A percentile compares a stretch with the other conserved stretches of the same genome.
phyloP scores from a whole-genome alignment of 1,140 invertebrate genomes.

The Drosophila setifemur region DNA sequence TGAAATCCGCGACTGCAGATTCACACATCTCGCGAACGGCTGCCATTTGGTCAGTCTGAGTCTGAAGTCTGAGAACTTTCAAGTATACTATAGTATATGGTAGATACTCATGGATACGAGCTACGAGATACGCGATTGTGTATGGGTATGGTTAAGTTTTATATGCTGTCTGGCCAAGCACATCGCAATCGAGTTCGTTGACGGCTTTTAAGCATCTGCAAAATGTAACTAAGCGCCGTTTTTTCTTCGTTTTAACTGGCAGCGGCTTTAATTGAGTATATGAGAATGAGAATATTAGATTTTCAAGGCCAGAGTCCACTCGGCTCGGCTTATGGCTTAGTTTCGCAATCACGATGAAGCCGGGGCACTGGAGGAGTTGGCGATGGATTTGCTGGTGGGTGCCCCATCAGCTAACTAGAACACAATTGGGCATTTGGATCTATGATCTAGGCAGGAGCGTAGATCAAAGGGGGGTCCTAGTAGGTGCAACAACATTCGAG shows the following conservation, averaged over 20 bases:
- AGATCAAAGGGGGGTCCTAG: background rate
- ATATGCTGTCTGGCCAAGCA: conserved; percentile 33
- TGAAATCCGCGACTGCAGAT: conserved; percentile 1
- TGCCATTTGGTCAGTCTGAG: conserved; percentile 35
- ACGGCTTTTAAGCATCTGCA: conserved; percentile 52
- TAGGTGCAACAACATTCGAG: no score
- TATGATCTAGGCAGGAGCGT: conserved; percentile 4
- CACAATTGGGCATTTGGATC: conserved; percentile 24
- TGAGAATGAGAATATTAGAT: conserved; percentile 52
- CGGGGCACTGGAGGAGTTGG: background rate
- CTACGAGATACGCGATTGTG: background rate
- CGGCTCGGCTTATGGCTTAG: conserved; percentile 40
- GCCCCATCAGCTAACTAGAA: conserved; percentile 42
- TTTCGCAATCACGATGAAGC: conserved; percentile 26
- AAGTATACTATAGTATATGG: no score
- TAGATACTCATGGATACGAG: conserved; percentile 11
- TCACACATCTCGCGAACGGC: conserved; percentile 11
- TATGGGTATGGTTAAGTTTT: conserved; percentile 10
- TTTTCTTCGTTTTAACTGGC: conserved; percentile 12
- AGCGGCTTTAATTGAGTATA: conserved; percentile 45
- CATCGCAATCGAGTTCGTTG: conserved; percentile 42
- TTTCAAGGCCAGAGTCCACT: conserved; percentile 51
- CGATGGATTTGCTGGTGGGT: conserved; percentile 19
- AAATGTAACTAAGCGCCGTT: conserved; percentile 46
- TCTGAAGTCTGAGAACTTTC: conserved; percentile 49